Evolutionary conservation across 1,140 invertebrate species (phyloP), one percentile per base, ranked within the genome.

Genomic region (Dryas iulia): DNA sequence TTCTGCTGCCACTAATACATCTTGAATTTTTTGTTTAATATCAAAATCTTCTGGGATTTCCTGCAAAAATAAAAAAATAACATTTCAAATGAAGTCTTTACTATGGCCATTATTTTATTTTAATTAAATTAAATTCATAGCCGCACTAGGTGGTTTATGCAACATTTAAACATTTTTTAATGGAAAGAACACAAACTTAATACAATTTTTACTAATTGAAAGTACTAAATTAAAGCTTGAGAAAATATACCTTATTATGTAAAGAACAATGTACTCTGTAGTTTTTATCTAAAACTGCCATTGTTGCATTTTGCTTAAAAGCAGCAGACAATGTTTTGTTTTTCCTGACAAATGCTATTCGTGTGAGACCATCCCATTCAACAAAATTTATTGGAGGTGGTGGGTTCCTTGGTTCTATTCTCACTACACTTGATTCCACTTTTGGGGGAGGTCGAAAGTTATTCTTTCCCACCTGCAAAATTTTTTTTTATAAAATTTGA

Each of bases 381-480:
- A 96, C 95, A 89, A 98, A 99, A 90, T 99, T 98, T 25, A 99
- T 97, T 10, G 97, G 95, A 25, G 98, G 98, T 31, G 98, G 97
- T 56, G 99, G 99, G 93, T 98, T 98, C 83, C 96, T 95, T 4
- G 98, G 99, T 89, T 99, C 98, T 84, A 99, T 96, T 82, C 99
- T 93, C 0, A 99, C 98, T n/a, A 99, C 99, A 93, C 96, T 97
- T 0, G 98, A 99, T 92, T 99, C 99, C 0, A 99, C 98, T 94
- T 98, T 99, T 31, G 99, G 99, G 35, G 99, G 99, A 39, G 99
- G 99, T 73, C 96, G 94, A 81, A 99, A 99, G 92, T 99, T 99
- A 92, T 99, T 99, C 92, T 98, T 99, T 6, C 98, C 98, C 84
- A 99, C 97, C 95, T 96, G 62, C 33, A 91, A 80, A 61, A 79